A percentile compares a stretch with the other conserved stretches of the same genome.
phyloP scores from a whole-genome alignment of 2,888 invertebrate species.

The Cryptocephalus moraei region DNA sequence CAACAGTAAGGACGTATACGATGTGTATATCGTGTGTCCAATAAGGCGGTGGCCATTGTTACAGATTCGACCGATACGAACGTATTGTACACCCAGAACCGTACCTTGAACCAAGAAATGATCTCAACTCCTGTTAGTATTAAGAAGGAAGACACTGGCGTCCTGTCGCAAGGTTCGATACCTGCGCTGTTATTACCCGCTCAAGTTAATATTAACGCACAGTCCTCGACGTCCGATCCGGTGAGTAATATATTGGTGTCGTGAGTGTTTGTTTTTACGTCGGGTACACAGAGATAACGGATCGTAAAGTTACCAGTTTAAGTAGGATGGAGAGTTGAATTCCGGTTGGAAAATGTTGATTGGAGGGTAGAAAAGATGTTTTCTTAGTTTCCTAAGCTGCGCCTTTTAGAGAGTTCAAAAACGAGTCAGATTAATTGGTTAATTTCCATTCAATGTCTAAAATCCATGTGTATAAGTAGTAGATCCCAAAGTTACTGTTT shows the following conservation, averaged over 20 bases:
- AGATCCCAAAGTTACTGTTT: background rate
- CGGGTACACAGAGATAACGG: too few relatives aligned
- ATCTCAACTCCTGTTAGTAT: conserved; percentile 34
- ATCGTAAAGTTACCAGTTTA: too few relatives aligned
- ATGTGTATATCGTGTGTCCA: background rate
- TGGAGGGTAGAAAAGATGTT: too few relatives aligned
- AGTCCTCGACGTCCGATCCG: conserved; percentile 29
- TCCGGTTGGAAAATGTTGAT: too few relatives aligned
- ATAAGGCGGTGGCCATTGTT: background rate
- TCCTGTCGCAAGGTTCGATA: conserved; percentile 40
- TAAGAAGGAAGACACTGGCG: background rate
- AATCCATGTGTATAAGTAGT: too few relatives aligned
- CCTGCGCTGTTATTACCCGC: conserved; percentile 38
- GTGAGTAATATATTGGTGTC: too few relatives aligned
- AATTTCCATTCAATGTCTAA: too few relatives aligned
- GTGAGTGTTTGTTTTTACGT: too few relatives aligned
- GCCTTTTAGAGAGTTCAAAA: too few relatives aligned
- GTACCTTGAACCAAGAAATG: conserved; percentile 25
- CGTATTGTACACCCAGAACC: conserved; percentile 16
- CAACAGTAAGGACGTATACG: conserved; percentile 6
- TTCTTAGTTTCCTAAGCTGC: too few relatives aligned
- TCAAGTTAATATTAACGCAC: conserved; percentile 38
- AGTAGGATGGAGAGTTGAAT: too few relatives aligned
- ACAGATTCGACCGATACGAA: conserved; percentile 17
- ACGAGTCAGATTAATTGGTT: too few relatives aligned